phyloP scores from a whole-genome alignment of 2,797 vertebrate genomes.

The Sternarchorhynchus goeldii region DNA sequence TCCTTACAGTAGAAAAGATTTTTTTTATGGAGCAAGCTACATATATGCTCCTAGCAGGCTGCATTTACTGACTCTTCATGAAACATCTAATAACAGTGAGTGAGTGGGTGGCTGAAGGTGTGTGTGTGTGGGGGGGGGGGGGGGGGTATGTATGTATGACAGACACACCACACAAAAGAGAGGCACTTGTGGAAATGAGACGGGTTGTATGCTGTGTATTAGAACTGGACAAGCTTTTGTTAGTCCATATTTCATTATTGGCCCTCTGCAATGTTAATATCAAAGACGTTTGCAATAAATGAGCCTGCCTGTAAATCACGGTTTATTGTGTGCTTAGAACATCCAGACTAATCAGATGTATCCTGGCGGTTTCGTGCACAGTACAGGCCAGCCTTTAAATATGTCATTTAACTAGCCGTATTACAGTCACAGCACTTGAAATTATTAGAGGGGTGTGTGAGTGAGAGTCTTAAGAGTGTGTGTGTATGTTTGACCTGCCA shows the following conservation, averaged over 20 bases:
- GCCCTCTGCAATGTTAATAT: too few relatives aligned
- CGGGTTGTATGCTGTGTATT: neutral
- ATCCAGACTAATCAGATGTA: too few relatives aligned
- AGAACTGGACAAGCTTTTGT: neutral
- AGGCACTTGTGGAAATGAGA: neutral
- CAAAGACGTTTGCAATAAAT: too few relatives aligned
- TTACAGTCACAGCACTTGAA: too few relatives aligned
- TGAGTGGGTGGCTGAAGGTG: neutral
- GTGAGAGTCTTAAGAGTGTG: slow-evolving; percentile 23
- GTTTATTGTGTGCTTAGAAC: too few relatives aligned
- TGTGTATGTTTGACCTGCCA: neutral
- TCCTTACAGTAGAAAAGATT: too few relatives aligned
- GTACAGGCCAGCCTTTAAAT: too few relatives aligned
- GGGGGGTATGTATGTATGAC: slow-evolving; percentile 9
- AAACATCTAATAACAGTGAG: neutral
- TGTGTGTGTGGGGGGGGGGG: neutral
- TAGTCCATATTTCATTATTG: too few relatives aligned
- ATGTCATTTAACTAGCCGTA: too few relatives aligned
- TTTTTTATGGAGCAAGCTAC: neutral
- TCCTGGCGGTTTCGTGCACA: too few relatives aligned
- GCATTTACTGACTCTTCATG: neutral
- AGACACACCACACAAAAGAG: neutral
- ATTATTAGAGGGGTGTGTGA: slow-evolving; percentile 7
- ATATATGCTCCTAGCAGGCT: slow-evolving; percentile 1
- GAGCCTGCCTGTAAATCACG: too few relatives aligned